Evolutionary conservation across 2,888 invertebrate genomes (phyloP), one percentile per base, ranked within the genome.

Genomic region (Choristoneura rosaceana): DNA sequence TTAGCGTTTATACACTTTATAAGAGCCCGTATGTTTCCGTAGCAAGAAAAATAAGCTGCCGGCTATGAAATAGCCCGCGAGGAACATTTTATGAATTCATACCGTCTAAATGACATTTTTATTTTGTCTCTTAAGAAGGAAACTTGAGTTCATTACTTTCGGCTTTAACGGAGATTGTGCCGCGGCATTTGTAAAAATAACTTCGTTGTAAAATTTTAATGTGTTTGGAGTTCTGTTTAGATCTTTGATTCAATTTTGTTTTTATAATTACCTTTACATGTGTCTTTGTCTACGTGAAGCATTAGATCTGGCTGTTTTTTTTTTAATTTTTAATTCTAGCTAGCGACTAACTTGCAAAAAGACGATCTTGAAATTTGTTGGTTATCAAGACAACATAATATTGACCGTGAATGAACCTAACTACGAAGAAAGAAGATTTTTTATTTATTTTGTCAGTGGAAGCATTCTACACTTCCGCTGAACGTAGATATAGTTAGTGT

Each of bases 1-100:
- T n/a, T n/a, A 47, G 15, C 17, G 17, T 17, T 50, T 50, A 47
- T 33, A 12, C 10, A n/a, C 34, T 2, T 34, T 4, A 64, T 8
- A 64, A 25, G 34, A 3, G 10, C 55, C 79, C 79, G 77, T 87
- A 78, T 71, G 75, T 79, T 83, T 73, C 55, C 65, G 75, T 65
- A 59, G 74, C 74, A 76, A 79, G 82, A 82, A 87, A 84, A 88
- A 87, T 87, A 86, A 83, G 83, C 82, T 80, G 74, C 77, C 78
- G 81, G 83, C 83, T 84, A 85, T 84, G 82, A 85, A 83, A 85
- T 80, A 81, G 82, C 81, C 80, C 80, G 81, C 82, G 81, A 84
- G 83, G 81, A 84, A 83, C 85, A 83, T 83, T 89, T 88, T 87
- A 88, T 87, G 89, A 89, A 90, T 90, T 89, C 88, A 89, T 90